Conservation (phyloP, 2,888 invertebrate species). For the Timema cristinae region DNA sequence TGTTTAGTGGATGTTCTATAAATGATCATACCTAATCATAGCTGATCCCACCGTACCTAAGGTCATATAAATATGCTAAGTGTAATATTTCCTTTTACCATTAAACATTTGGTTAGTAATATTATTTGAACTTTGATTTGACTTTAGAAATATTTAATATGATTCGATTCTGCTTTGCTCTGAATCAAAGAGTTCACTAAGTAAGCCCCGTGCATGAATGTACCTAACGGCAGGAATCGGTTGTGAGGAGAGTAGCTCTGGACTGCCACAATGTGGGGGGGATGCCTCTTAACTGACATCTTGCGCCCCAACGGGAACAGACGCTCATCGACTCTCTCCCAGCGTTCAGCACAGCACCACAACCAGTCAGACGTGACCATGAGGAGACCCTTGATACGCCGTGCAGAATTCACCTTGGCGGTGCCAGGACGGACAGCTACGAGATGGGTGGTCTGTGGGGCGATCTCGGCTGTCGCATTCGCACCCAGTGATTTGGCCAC, state of each 20-base stretch:
- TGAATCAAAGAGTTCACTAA: no score
- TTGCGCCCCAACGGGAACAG: conserved; percentile 48
- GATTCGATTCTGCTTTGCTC: no score
- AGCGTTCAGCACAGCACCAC: conserved; percentile 90
- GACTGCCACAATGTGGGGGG: conserved; percentile 68
- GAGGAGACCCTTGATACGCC: conserved; percentile 51
- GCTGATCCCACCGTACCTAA: no score
- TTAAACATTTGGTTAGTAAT: no score
- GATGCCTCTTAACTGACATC: conserved; percentile 43
- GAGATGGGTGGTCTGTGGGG: conserved; percentile 81
- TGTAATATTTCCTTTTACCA: no score
- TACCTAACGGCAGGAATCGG: conserved; percentile 27
- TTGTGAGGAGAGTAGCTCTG: conserved; percentile 45
- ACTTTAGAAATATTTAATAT: no score
- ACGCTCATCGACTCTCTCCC: conserved; percentile 81
- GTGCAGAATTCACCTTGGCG: conserved; percentile 46
- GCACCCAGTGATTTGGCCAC: conserved; percentile 85
- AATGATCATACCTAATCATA: no score
- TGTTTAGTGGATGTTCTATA: no score
- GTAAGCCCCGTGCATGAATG: no score
- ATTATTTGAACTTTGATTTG: no score
- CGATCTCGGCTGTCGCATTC: conserved; percentile 63
- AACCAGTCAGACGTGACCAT: conserved; percentile 93
- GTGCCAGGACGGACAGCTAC: conserved; percentile 87
- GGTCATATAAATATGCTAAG: no score